Base-by-base conservation (phyloP, 1,140 invertebrate genomes). In the Papilio xuthus region DNA sequence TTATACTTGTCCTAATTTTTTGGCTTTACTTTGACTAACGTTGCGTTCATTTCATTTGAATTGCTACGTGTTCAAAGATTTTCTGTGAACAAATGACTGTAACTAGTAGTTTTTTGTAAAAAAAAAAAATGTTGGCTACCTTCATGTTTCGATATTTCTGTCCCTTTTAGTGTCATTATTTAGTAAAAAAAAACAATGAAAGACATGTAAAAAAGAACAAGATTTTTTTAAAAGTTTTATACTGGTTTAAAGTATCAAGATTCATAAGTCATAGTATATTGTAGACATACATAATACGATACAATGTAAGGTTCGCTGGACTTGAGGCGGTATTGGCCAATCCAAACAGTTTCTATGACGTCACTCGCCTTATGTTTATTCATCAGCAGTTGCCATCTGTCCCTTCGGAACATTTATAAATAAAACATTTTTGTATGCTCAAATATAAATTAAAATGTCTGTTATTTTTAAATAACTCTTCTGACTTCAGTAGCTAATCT, bases 261-360 rank as follows among this genome's bases (percentile, higher is more conserved):
- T 15, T 28, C 12, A 15, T 28, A 6, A 28, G 26, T 67, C 26
- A 0, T 28, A 28, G 56, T 60, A 60, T 23, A 23, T 23, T 9
- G 9, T 26, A 60, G 20, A 60, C 53, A 23, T 60, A 26, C 56
- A 60, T n/a, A 7, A 23, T 10, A 56, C 32, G 26, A 67, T 26
- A 44, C 53, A 10, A 63, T 26, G 12, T 15, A 67, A 67, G 60
- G 60, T 67, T 67, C 60, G 60, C 26, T 67, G 60, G 60, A 28
- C 23, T 12, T 23, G 60, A 67, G 28, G 26, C 26, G 60, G 12
- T 4, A 4, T 53, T 9, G 42, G 56, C 13, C 60, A 67, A 23
- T 67, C 60, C 60, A 28, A 67, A 67, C 60, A 32, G 12, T 67
- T 15, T 32, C 10, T 13, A 60, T 32, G 13, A 67, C 60, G 26